Evolutionary conservation across 2,113 vertebrate species (phyloP).

Genomic region (Pelvicachromis taeniatus): DNA sequence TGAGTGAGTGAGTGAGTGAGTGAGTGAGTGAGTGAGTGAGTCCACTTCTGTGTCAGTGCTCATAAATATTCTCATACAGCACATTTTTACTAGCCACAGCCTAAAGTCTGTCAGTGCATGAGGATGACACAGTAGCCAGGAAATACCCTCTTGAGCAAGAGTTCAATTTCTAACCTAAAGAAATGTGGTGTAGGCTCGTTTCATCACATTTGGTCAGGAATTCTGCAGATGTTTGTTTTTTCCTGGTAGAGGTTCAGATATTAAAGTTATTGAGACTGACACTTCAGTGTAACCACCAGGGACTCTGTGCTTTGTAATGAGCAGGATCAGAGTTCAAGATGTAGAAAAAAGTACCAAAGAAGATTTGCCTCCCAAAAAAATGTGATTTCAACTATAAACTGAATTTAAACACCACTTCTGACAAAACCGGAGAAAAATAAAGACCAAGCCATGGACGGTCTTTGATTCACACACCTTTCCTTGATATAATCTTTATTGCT

Average conservation of each 20-base stretch:
- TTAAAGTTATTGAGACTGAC: background rate
- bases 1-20: too few species aligned
- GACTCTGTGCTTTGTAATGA: background rate
- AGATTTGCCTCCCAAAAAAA: background rate
- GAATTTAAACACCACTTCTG: background rate
- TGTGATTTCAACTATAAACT: background rate
- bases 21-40: too few species aligned
- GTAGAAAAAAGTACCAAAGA: background rate
- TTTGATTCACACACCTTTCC: constrained; percentile 57
- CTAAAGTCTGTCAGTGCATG: too few species aligned
- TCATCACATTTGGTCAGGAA: background rate
- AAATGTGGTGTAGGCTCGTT: background rate
- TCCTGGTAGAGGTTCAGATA: background rate
- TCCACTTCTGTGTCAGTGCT: too few species aligned
- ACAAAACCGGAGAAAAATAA: background rate
- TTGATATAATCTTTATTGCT: constrained; percentile 97
- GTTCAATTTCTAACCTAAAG: background rate
- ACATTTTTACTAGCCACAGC: too few species aligned
- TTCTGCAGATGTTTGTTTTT: background rate
- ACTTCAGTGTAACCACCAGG: background rate
- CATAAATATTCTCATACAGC: too few species aligned
- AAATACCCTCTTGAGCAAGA: too few species aligned
- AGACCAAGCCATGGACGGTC: background rate
- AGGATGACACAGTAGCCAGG: too few species aligned
- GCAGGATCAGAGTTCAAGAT: background rate